Evolutionary conservation across 2,113 vertebrate genomes (phyloP).

Genomic region (Hemicordylus capensis): DNA sequence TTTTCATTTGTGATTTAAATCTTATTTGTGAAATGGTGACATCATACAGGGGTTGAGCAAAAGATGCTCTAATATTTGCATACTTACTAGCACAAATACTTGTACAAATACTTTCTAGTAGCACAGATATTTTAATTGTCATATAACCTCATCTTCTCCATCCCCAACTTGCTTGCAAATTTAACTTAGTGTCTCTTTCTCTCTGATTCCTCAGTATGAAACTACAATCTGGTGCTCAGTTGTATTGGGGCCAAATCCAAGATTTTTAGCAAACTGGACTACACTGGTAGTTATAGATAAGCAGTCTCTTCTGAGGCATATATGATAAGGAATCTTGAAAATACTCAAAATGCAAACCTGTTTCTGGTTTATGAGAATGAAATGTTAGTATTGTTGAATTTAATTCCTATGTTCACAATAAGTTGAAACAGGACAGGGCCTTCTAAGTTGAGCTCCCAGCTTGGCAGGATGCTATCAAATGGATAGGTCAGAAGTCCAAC

Average conservation of each 20-base stretch:
- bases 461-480: too few species aligned
- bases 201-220: neutral
- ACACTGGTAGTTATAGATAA: neutral
- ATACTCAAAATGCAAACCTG: neutral
- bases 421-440: too few species aligned
- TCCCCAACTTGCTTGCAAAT: neutral
- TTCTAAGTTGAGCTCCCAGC: too few species aligned
- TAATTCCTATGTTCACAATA: neutral
- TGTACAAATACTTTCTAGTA: neutral
- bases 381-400: neutral
- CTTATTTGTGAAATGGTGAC: slow-evolving; percentile 32
- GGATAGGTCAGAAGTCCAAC: too few species aligned
- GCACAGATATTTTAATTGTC: neutral
- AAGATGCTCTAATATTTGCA: slow-evolving; percentile 4
- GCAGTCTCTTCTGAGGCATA: too few species aligned
- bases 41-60: slow-evolving; percentile 18
- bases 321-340: neutral
- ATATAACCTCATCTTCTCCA: too few species aligned
- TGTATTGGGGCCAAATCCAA: neutral
- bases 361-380: neutral
- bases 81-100: neutral
- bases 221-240: neutral
- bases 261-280: neutral
- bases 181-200: neutral
- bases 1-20: neutral